These are phyloP conservation scores for Pardalotus punctatus DNA, from an alignment of 2,113 vertebrate genomes.

Conservation along the genomic window DNA sequence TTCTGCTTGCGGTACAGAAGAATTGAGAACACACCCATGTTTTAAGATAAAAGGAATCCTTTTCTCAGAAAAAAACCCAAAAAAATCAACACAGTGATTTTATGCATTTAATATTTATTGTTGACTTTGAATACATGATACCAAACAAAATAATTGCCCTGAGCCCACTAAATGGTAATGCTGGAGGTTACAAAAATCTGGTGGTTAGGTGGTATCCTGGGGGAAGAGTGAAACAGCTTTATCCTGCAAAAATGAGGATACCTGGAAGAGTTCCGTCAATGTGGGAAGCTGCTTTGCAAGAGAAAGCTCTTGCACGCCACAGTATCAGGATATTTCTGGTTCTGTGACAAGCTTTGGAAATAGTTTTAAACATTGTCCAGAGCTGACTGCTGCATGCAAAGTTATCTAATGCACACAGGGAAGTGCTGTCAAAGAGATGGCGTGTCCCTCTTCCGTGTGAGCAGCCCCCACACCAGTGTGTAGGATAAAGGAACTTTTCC, in stretches of 20 bases:
- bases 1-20: neutral
- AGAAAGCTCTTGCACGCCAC: neutral
- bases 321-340: neutral
- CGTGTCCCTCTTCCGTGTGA: neutral
- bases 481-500: neutral
- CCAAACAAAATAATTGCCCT: neutral
- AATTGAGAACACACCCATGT: neutral
- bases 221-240: neutral
- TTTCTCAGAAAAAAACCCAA: neutral
- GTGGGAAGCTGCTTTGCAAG: neutral
- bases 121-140: neutral
- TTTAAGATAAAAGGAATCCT: neutral
- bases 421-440: neutral
- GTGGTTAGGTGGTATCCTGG: neutral
- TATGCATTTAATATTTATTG: neutral
- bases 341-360: neutral
- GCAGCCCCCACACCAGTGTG: neutral
- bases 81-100: neutral
- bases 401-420: neutral
- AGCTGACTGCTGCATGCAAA: neutral
- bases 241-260: neutral
- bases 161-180: neutral
- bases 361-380: neutral
- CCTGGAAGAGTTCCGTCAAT: neutral
- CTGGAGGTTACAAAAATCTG: neutral